Conservation (phyloP, 2,888 invertebrate genomes). For the Mycalesis mineus region DNA sequence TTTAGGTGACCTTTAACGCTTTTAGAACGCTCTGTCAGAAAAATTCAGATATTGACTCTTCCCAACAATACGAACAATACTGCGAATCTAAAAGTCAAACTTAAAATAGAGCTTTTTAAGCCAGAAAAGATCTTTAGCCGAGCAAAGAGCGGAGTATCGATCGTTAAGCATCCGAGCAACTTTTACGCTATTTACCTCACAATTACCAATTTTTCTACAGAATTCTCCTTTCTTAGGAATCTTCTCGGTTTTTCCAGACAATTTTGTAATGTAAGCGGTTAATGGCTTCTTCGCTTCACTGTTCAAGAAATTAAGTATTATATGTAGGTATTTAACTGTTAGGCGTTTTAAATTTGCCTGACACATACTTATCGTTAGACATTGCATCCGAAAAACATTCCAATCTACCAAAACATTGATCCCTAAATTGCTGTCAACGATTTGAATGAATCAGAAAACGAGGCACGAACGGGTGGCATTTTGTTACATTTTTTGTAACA, state of each 20-base stretch:
- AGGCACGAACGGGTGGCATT: not conserved
- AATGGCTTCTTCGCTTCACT: too few species aligned
- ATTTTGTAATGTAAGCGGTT: too few species aligned
- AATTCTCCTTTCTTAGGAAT: not conserved
- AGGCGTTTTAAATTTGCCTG: too few species aligned
- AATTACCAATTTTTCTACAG: slow-evolving; percentile 14
- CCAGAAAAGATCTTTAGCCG: slow-evolving; percentile 26
- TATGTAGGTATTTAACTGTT: too few species aligned
- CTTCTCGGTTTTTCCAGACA: too few species aligned
- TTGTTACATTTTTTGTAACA: not conserved
- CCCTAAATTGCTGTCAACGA: not conserved
- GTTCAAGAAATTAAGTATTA: too few species aligned
- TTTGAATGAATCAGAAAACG: not conserved
- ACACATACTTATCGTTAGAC: not conserved
- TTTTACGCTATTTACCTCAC: slow-evolving; percentile 20
- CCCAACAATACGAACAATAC: not conserved
- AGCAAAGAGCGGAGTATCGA: slow-evolving; percentile 19
- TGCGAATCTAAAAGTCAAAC: slow-evolving; percentile 4
- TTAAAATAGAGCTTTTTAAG: slow-evolving; percentile 17
- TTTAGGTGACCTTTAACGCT: too few species aligned
- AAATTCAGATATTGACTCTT: not conserved
- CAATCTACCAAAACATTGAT: not conserved
- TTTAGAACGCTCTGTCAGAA: not conserved
- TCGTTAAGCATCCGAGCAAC: slow-evolving; percentile 16
- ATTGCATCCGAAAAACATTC: not conserved